These are phyloP conservation scores for Agrochola lychnidis DNA, from an alignment of 2,888 invertebrate genomes.

Conservation along the genomic window DNA sequence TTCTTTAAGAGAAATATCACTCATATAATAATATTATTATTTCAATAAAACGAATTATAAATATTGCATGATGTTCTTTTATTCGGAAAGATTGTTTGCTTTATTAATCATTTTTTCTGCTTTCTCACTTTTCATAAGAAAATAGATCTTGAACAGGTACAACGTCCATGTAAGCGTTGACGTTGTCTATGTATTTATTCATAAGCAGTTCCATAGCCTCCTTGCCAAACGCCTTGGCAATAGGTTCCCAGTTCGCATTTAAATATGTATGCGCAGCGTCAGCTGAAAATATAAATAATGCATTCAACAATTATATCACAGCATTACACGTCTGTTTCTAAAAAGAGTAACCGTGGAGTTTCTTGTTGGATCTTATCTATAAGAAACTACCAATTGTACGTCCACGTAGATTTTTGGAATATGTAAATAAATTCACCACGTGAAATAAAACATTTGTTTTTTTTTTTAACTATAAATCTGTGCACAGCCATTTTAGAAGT, in stretches of 20 bases:
- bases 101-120: neutral
- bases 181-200: neutral
- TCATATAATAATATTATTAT: too few relatives aligned
- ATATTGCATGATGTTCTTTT: slow-evolving; percentile 22
- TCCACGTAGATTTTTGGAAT: neutral
- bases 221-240: neutral
- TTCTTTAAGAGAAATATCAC: neutral
- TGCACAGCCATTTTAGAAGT: neutral
- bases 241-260: slow-evolving; percentile 36
- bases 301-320: neutral
- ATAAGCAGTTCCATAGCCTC: neutral
- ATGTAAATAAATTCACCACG: neutral
- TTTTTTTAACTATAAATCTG: neutral
- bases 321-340: neutral
- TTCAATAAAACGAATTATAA: slow-evolving; percentile 17
- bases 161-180: neutral
- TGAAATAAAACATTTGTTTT: neutral
- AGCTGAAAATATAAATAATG: slow-evolving; percentile 35
- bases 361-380: too few relatives aligned
- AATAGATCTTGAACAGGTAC: neutral
- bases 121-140: slow-evolving; percentile 17
- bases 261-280: slow-evolving; percentile 15
- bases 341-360: neutral
- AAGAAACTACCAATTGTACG: neutral
- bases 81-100: slow-evolving; percentile 6